Evolutionary conservation across 1,140 invertebrate genomes (phyloP).

Genomic region (Drosophila burlai): DNA sequence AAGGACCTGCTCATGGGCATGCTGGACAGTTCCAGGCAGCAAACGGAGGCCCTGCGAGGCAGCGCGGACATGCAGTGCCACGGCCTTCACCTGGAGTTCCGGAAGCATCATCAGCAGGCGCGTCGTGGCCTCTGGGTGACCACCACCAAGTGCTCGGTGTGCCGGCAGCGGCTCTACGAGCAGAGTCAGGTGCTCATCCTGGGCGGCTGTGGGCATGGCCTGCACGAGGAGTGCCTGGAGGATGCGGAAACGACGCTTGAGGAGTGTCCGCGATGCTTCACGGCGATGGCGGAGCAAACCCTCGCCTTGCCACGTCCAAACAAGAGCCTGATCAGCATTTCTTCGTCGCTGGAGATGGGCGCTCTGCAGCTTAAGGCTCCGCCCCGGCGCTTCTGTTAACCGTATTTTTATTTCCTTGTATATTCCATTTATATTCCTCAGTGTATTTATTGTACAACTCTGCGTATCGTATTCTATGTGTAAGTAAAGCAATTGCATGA

Average conservation of each 20-base stretch:
- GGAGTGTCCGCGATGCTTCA: slow-evolving; percentile 66
- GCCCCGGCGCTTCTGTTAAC: slow-evolving; percentile 75
- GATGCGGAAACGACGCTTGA: slow-evolving; percentile 30
- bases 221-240: slow-evolving; percentile 68
- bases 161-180: slow-evolving; percentile 72
- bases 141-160: slow-evolving; percentile 75
- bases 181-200: slow-evolving; percentile 67
- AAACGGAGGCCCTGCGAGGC: slow-evolving; percentile 84
- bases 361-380: slow-evolving; percentile 80
- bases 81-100: slow-evolving; percentile 83
- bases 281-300: slow-evolving; percentile 11
- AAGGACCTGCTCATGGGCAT: slow-evolving; percentile 86
- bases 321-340: slow-evolving; percentile 43
- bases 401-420: slow-evolving; percentile 18
- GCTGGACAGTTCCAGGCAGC: slow-evolving; percentile 85
- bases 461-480: slow-evolving; percentile 31
- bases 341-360: slow-evolving; percentile 55
- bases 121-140: slow-evolving; percentile 76
- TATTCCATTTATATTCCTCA: slow-evolving; percentile 61
- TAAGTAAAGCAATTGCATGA: slow-evolving; percentile 62
- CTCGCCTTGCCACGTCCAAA: slow-evolving; percentile 63
- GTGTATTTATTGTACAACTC: slow-evolving; percentile 63
- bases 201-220: slow-evolving; percentile 76
- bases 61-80: slow-evolving; percentile 81
- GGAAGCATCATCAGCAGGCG: slow-evolving; percentile 41